These are phyloP conservation scores for Mastigias papua DNA, from an alignment of 30 jellyfish, hydroid and myxozoan genomes.

Conservation along the genomic window DNA sequence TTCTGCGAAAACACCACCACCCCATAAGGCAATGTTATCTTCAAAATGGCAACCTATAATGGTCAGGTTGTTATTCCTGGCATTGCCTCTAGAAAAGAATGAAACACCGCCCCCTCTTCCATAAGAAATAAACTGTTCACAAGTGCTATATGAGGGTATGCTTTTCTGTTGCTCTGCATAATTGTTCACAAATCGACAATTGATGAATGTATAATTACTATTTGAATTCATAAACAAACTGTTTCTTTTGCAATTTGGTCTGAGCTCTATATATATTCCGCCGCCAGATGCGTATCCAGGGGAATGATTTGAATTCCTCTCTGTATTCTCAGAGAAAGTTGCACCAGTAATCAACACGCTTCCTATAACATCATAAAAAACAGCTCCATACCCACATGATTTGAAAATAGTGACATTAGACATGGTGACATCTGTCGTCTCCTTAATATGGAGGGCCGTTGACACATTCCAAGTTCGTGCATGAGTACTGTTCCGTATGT, in stretches of 20 bases:
- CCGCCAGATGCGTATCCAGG: conserved; percentile 75
- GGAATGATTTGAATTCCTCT: neutral
- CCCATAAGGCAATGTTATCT: conserved; percentile 82
- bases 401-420: neutral
- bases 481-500: neutral
- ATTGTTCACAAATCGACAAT: conserved; percentile 24
- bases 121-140: conserved; percentile 49
- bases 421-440: conserved; percentile 33
- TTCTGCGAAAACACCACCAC: conserved; percentile 82
- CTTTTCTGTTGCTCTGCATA: conserved; percentile 49
- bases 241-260: conserved; percentile 27
- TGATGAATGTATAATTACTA: neutral
- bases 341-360: no score
- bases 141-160: neutral
- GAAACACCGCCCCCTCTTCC: conserved; percentile 92
- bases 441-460: conserved; percentile 55
- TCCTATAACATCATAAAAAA: no score
- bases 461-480: conserved; percentile 34
- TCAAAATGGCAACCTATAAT: conserved; percentile 40
- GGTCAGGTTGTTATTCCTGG: conserved; percentile 49
- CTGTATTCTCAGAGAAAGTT: conserved; percentile 24
- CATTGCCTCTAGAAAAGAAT: conserved; percentile 49
- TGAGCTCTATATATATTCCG: conserved; percentile 77
- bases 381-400: conserved; percentile 67
- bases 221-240: neutral